phyloP scores from a whole-genome alignment of 2,888 invertebrate genomes.

The Meganola albula region DNA sequence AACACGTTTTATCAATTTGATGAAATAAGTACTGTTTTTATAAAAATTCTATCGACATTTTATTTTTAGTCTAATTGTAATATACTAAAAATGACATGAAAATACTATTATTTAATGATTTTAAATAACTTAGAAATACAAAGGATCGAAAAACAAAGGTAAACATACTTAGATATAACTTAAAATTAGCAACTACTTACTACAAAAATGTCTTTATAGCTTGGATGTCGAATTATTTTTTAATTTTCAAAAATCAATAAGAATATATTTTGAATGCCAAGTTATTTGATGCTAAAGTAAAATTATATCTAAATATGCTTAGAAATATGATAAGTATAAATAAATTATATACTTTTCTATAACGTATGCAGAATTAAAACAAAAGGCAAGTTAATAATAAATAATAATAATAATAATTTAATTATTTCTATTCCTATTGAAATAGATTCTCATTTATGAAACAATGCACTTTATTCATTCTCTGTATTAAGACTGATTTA shows the following conservation, averaged over 20 bases:
- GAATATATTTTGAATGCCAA: background rate
- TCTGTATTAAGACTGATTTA: no score
- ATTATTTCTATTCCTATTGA: no score
- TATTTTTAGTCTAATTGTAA: no score
- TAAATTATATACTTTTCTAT: constrained; percentile 3
- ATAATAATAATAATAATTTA: no score
- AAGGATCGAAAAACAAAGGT: constrained; percentile 44
- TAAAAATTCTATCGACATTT: constrained; percentile 19
- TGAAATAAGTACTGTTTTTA: background rate
- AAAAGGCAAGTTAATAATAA: no score
- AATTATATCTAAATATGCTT: constrained; percentile 23
- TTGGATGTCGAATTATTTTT: constrained; percentile 16
- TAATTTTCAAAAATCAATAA: no score
- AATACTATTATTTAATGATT: background rate
- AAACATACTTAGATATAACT: constrained; percentile 26
- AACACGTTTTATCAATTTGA: no score
- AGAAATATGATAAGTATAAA: constrained; percentile 13
- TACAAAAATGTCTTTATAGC: constrained; percentile 20
- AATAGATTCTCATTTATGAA: no score
- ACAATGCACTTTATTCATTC: no score
- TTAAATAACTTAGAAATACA: constrained; percentile 20
- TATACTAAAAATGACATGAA: no score
- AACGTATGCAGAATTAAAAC: constrained; percentile 17
- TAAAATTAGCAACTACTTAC: constrained; percentile 11
- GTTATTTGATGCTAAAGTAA: constrained; percentile 2